A percentile compares a stretch with the other conserved stretches of the same genome.
Conservation (phyloP, 1,140 invertebrate species). For the Bombus waltoni region DNA sequence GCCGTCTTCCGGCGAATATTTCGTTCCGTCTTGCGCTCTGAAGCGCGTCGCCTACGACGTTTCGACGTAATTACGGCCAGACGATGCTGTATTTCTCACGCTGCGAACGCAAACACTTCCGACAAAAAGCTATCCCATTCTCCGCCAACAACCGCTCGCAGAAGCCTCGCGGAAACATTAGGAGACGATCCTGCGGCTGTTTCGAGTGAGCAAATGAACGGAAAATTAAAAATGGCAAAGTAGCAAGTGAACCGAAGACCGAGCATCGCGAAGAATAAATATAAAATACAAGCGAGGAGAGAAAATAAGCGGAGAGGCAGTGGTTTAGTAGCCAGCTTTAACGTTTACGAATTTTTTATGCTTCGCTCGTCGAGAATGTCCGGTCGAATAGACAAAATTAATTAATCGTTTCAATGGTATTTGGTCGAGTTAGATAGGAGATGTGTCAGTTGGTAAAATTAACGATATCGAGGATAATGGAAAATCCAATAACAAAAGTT, state of each 20-base stretch:
- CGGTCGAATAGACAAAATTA: neutral
- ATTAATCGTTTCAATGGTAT: neutral
- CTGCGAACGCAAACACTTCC: neutral
- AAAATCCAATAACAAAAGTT: neutral
- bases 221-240: constrained; percentile 9
- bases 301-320: neutral
- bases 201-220: neutral
- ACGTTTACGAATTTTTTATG: neutral
- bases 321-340: neutral
- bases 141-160: too few species aligned
- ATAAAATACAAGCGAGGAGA: neutral
- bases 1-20: constrained; percentile 53
- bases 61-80: constrained; percentile 44
- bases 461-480: neutral
- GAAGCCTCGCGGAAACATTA: too few species aligned
- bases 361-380: neutral
- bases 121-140: neutral
- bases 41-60: constrained; percentile 23
- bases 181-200: neutral
- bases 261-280: neutral
- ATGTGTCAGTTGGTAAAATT: neutral
- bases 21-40: neutral
- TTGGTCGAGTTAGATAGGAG: neutral
- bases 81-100: constrained; percentile 34
- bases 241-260: neutral